Percentiles rank a stretch among this genome's conserved stretches.
phyloP scores from a whole-genome alignment of 2,888 invertebrate species.

The Scaptomyza parva region DNA sequence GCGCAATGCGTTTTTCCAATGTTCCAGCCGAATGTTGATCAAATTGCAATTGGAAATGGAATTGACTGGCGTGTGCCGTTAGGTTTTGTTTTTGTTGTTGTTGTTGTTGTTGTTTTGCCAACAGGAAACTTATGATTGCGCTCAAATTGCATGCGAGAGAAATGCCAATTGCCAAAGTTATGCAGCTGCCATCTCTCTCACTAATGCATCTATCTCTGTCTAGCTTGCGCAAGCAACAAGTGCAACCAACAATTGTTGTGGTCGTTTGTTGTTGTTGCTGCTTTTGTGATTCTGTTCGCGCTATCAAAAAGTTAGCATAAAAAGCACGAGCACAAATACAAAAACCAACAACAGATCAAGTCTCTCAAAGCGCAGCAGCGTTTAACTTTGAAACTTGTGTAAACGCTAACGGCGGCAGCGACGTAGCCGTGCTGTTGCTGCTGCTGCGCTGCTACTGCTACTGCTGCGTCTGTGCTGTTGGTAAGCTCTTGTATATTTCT shows the following conservation, averaged over 20 bases:
- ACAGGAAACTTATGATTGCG: constrained; percentile 73
- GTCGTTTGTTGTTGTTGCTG: constrained; percentile 31
- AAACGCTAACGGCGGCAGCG: constrained; percentile 23
- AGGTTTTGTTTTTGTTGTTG: constrained; percentile 29
- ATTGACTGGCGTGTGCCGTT: constrained; percentile 71
- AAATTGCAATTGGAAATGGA: constrained; percentile 32
- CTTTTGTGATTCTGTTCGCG: constrained; percentile 55
- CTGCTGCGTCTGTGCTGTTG: constrained; percentile 28
- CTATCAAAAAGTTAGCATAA: constrained; percentile 58
- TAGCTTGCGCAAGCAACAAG: constrained; percentile 42
- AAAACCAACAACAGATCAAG: constrained; percentile 39
- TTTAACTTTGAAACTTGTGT: constrained; percentile 46
- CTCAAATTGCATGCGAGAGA: constrained; percentile 51
- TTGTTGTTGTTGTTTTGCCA: constrained; percentile 47
- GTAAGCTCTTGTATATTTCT: constrained; percentile 38
- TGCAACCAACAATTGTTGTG: constrained; percentile 49
- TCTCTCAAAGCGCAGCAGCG: constrained; percentile 58
- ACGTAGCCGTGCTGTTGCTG: background rate
- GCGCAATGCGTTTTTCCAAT: constrained; percentile 59
- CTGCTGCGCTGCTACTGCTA: constrained; percentile 17
- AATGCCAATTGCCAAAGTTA: constrained; percentile 74
- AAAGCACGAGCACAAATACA: constrained; percentile 32
- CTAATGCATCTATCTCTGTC: constrained; percentile 9
- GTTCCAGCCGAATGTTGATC: constrained; percentile 44
- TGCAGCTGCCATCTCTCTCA: constrained; percentile 28